These are phyloP conservation scores for Hydrotaea cyrtoneurina DNA, from an alignment of 2,888 invertebrate species.

Conservation along the genomic window DNA sequence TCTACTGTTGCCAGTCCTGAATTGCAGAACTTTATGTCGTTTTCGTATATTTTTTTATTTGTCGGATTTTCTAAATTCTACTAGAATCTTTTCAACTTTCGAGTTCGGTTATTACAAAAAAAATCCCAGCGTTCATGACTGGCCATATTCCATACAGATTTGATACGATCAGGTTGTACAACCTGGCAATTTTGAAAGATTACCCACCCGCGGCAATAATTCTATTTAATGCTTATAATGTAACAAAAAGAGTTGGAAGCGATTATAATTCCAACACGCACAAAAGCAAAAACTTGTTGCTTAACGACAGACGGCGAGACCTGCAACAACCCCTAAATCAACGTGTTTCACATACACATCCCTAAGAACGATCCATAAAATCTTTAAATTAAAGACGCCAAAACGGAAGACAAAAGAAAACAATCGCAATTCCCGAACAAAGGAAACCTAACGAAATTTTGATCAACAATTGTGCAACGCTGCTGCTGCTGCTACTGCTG, in stretches of 20 bases:
- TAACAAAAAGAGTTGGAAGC: conserved; percentile 1
- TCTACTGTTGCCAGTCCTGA: background rate
- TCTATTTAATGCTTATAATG: background rate
- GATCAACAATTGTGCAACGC: background rate
- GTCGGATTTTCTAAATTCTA: too few relatives aligned
- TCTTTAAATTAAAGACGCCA: background rate
- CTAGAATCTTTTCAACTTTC: too few relatives aligned
- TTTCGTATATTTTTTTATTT: too few relatives aligned
- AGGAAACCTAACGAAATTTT: background rate
- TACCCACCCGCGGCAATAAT: background rate
- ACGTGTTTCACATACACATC: background rate
- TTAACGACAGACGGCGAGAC: background rate
- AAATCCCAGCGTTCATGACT: too few relatives aligned
- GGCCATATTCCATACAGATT: too few relatives aligned
- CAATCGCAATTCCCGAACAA: conserved; percentile 23
- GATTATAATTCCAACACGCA: background rate
- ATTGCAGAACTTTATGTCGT: background rate
- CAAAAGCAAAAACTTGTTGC: conserved; percentile 24
- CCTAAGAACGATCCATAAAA: background rate
- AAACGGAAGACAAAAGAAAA: conserved; percentile 2
- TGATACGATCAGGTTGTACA: background rate
- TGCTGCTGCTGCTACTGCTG: background rate
- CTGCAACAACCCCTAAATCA: conserved; percentile 29
- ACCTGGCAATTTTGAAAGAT: background rate
- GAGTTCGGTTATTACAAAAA: too few relatives aligned